A percentile compares a stretch with the other conserved stretches of the same genome.
Conservation (phyloP, 1,140 invertebrate species). For the Drosophila pandora region DNA sequence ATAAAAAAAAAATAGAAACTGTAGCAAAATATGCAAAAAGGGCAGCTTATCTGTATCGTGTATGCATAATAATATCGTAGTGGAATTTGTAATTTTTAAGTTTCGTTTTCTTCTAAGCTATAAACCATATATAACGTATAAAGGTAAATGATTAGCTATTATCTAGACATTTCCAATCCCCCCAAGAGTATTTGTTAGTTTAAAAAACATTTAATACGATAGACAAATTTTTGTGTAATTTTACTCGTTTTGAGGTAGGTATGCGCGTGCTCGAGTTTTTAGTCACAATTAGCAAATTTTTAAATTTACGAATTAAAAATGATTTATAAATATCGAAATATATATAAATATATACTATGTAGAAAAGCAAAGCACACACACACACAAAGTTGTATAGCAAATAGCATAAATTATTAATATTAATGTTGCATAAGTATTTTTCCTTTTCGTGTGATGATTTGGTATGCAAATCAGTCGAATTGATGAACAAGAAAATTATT, state of each 20-base stretch:
- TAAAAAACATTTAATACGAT: constrained; percentile 34
- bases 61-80: constrained; percentile 70
- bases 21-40: constrained; percentile 70
- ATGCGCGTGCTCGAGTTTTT: constrained; percentile 45
- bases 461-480: constrained; percentile 61
- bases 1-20: constrained; percentile 44
- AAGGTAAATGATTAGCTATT: constrained; percentile 25
- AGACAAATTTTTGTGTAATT: constrained; percentile 38
- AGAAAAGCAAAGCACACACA: constrained; percentile 49
- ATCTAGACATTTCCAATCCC: constrained; percentile 20
- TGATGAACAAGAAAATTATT: constrained; percentile 58
- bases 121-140: constrained; percentile 49
- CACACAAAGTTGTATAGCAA: constrained; percentile 72
- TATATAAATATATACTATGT: constrained; percentile 28
- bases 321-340: constrained; percentile 23
- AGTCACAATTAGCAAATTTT: constrained; percentile 81
- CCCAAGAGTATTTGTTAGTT: constrained; percentile 55
- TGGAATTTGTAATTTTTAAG: constrained; percentile 73
- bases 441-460: constrained; percentile 48
- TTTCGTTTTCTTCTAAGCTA: constrained; percentile 59
- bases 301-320: constrained; percentile 23
- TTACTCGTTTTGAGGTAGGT: constrained; percentile 28
- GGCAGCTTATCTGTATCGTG: constrained; percentile 46
- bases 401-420: constrained; percentile 77
- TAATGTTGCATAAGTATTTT: constrained; percentile 42